phyloP scores from a whole-genome alignment of 2,113 vertebrate genomes.

The Ginglymostoma cirratum region DNA sequence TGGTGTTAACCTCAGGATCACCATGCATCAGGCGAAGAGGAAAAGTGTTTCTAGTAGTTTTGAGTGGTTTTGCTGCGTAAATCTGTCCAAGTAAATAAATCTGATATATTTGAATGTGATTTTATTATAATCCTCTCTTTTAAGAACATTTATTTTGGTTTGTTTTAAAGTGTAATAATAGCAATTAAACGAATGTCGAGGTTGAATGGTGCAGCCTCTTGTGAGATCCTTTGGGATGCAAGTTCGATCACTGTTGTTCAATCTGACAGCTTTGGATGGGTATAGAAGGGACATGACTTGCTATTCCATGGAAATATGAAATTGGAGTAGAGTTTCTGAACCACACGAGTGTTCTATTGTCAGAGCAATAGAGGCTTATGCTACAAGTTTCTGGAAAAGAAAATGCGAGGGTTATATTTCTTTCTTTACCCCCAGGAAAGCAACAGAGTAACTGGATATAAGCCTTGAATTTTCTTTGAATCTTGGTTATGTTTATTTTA shows the following conservation, averaged over 20 bases:
- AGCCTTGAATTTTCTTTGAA: neutral
- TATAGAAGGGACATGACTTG: neutral
- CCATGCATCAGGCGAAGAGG: no score
- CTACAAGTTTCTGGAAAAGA: neutral
- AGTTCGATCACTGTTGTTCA: neutral
- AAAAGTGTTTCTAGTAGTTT: neutral
- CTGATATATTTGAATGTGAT: neutral
- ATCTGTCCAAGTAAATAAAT: neutral
- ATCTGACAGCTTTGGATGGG: neutral
- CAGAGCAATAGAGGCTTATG: neutral
- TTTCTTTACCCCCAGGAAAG: neutral
- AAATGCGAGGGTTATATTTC: neutral
- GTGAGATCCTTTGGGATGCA: neutral
- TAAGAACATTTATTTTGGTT: neutral
- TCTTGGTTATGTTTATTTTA: neutral
- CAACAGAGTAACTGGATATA: neutral
- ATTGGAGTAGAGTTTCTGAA: no score
- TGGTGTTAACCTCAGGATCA: no score
- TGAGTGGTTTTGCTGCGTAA: neutral
- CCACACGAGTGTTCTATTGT: neutral
- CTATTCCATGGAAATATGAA: neutral
- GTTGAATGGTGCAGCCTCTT: neutral
- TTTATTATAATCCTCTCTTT: constrained; percentile 8
- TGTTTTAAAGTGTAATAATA: neutral
- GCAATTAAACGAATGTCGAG: neutral